Percentiles rank a stretch among this genome's conserved stretches.
These are phyloP conservation scores for Drosophila gaucha DNA, from an alignment of 2,888 invertebrate species.

Conservation along the genomic window DNA sequence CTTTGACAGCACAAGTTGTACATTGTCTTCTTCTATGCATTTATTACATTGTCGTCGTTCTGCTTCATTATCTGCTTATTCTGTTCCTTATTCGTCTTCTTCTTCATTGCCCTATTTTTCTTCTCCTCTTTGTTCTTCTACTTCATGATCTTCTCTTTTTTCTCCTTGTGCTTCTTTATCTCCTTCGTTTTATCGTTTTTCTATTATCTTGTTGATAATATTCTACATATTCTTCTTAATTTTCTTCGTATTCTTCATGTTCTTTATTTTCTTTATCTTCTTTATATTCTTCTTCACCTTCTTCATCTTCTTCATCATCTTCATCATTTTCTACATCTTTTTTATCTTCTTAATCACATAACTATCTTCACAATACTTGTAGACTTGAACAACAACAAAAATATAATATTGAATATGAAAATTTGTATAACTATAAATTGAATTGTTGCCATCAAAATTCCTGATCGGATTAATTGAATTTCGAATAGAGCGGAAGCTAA, in stretches of 20 bases:
- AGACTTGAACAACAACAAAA: no score
- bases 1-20: constrained; percentile 16
- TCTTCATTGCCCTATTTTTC: no score
- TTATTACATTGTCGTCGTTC: not conserved
- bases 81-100: no score
- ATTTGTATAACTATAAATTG: no score
- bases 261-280: not conserved
- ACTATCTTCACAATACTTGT: no score
- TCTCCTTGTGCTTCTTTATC: not conserved
- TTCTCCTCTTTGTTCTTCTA: no score
- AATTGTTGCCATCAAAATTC: no score
- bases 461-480: no score
- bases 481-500: not conserved
- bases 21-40: not conserved
- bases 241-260: not conserved
- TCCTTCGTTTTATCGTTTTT: not conserved
- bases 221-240: not conserved
- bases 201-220: not conserved
- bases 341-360: not conserved
- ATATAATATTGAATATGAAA: no score
- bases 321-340: not conserved
- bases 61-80: no score
- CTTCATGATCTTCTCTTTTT: not conserved
- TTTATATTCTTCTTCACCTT: not conserved
- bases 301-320: not conserved